A percentile compares a stretch with the other conserved stretches of the same genome.
Evolutionary conservation across 2,888 invertebrate species (phyloP).

Genomic region (Kuschelorhynchus macadamiae): DNA sequence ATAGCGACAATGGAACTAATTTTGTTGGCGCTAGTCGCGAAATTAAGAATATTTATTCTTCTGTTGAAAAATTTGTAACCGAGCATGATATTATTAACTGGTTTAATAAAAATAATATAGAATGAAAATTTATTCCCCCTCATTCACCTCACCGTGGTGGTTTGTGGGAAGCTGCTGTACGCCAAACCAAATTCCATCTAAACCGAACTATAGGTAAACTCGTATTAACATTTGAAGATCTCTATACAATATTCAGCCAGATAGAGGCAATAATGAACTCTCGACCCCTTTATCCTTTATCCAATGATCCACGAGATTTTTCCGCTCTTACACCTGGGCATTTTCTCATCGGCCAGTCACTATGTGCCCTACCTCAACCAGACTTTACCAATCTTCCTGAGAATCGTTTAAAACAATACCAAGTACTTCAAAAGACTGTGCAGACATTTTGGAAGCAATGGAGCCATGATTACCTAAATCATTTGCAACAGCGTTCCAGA

Average conservation of each 20-base stretch:
- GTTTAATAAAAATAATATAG: constrained; percentile 20
- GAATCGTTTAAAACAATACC: no score
- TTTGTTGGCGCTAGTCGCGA: constrained; percentile 40
- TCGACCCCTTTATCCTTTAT: no score
- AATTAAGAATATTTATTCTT: constrained; percentile 11
- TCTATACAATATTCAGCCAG: not conserved
- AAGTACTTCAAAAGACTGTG: no score
- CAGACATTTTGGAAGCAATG: no score
- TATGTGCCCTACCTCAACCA: no score
- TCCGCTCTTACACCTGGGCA: no score
- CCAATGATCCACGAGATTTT: no score
- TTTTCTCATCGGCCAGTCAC: no score
- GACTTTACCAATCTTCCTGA: no score
- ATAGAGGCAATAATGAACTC: no score
- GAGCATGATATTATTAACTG: constrained; percentile 13
- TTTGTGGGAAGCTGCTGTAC: constrained; percentile 21
- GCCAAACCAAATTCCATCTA: constrained; percentile 21
- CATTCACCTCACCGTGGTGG: constrained; percentile 18
- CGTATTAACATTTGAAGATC: constrained; percentile 24
- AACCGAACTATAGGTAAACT: constrained; percentile 11
- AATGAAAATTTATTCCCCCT: constrained; percentile 30
- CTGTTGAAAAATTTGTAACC: constrained; percentile 18
- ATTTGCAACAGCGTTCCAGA: not conserved
- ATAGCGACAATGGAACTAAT: constrained; percentile 45
- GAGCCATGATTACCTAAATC: not conserved